These are phyloP conservation scores for cat (Felis catus) DNA, from an alignment of 2,113 vertebrate genomes.

Conservation along the genomic window F.catus_Fca126_mat1.0 CM031415.1:18225001-18225500, in stretches of 20 bases:
- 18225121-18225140: neutral
- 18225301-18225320: neutral
- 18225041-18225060: neutral
- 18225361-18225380: neutral
- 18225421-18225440: neutral
- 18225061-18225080: neutral
- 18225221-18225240: neutral
- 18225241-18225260: neutral
- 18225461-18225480: neutral
- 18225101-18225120: neutral
- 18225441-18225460: neutral
- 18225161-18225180: neutral
- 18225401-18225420: neutral
- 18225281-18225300: neutral
- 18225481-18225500: neutral
- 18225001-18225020: neutral
- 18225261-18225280: neutral
- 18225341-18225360: neutral
- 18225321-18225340: neutral
- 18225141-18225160: neutral
- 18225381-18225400: slow-evolving; percentile 14
- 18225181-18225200: neutral
- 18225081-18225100: neutral
- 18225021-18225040: neutral
- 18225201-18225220: neutral